A percentile compares a stretch with the other conserved stretches of the same genome.
Conservation (phyloP, 2,797 vertebrate species). For the Meda fulgida region DNA sequence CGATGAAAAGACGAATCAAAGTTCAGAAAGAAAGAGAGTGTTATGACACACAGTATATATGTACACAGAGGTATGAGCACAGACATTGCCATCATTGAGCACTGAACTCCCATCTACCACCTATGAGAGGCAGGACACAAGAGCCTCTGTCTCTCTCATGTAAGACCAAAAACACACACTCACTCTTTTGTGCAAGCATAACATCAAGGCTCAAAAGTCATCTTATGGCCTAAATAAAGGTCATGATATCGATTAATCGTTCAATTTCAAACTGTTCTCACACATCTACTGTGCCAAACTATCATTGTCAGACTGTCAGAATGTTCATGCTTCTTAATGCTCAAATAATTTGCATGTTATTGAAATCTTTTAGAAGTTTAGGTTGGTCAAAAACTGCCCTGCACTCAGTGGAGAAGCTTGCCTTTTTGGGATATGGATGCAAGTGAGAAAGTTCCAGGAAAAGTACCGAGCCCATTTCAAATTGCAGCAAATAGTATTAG, state of each 20-base stretch:
- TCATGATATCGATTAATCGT: conserved; percentile 31
- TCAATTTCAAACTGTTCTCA: conserved; percentile 18
- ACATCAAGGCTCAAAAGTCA: conserved; percentile 33
- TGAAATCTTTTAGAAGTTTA: background rate
- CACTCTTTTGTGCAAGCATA: conserved; percentile 30
- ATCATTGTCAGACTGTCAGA: background rate
- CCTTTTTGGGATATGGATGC: background rate
- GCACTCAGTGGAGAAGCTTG: background rate
- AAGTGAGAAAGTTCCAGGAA: background rate
- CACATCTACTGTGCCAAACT: conserved; percentile 15
- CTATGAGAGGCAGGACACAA: conserved; percentile 26
- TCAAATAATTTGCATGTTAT: background rate
- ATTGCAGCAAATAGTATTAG: background rate
- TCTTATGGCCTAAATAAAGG: conserved; percentile 19
- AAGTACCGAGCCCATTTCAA: background rate
- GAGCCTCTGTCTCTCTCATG: background rate
- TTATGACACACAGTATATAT: conserved; percentile 4
- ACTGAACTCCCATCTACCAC: background rate
- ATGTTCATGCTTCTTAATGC: background rate
- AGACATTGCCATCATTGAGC: conserved; percentile 10
- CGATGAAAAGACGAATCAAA: conserved; percentile 15
- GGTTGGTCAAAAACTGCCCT: background rate
- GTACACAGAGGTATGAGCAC: conserved; percentile 13
- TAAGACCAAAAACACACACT: background rate
- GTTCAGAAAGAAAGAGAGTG: conserved; percentile 12